These are phyloP conservation scores for Drosophila persimilis DNA, from an alignment of 1,140 invertebrate genomes.

Conservation along the genomic window DNA sequence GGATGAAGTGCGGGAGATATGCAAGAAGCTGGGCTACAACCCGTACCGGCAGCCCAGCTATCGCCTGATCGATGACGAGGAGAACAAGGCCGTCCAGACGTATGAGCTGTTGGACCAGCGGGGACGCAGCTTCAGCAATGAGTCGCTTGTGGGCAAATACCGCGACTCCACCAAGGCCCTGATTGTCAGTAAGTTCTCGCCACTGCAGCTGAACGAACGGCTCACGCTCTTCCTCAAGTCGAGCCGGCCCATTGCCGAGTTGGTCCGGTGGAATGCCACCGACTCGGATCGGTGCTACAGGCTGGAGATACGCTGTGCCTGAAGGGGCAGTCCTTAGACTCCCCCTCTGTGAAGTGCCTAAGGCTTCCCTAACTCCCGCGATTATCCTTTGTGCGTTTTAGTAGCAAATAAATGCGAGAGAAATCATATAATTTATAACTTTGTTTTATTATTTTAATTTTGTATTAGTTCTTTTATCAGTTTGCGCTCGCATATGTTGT, in stretches of 20 bases:
- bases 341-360: too few species aligned
- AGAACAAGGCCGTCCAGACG: conserved; percentile 62
- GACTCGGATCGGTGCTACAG: conserved; percentile 72
- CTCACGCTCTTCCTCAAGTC: conserved; percentile 79
- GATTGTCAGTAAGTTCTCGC: conserved; percentile 78
- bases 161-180: conserved; percentile 70
- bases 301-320: conserved; percentile 74
- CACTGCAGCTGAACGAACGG: conserved; percentile 67
- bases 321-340: background rate
- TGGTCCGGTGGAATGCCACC: conserved; percentile 72
- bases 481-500: conserved; percentile 47
- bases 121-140: conserved; percentile 65
- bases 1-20: conserved; percentile 82
- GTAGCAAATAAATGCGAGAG: conserved; percentile 68
- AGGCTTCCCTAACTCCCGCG: conserved; percentile 13
- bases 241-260: conserved; percentile 73
- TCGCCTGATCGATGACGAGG: conserved; percentile 69
- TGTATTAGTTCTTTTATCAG: conserved; percentile 47
- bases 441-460: conserved; percentile 33
- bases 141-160: conserved; percentile 60
- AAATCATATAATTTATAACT: background rate
- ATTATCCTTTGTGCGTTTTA: conserved; percentile 70
- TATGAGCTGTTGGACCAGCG: conserved; percentile 58
- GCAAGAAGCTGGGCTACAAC: conserved; percentile 82
- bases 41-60: conserved; percentile 70